Percentiles rank a stretch among this genome's conserved stretches.
Conservation (phyloP, 2,888 invertebrate genomes). For the Pseudeuparius sepicola region DNA sequence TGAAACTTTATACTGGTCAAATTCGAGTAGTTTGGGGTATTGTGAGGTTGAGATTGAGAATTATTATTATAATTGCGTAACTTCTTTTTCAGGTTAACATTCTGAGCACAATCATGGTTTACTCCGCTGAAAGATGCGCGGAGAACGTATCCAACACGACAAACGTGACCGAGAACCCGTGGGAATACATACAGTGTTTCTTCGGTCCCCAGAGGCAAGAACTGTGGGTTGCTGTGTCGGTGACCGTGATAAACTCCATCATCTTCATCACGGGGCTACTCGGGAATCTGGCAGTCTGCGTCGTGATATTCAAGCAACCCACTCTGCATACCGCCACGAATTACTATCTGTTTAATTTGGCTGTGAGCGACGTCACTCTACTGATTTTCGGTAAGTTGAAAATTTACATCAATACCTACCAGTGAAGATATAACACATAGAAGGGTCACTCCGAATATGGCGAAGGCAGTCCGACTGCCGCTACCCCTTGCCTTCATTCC, state of each 20-base stretch:
- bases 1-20: too few species aligned
- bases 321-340: slow-evolving; percentile 87
- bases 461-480: too few species aligned
- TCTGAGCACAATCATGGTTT: too few species aligned
- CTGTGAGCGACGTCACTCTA: slow-evolving; percentile 74
- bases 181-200: slow-evolving; percentile 28
- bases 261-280: slow-evolving; percentile 77
- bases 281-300: slow-evolving; percentile 76
- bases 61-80: too few species aligned
- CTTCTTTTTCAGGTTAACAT: too few species aligned
- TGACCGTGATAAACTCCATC: slow-evolving; percentile 60
- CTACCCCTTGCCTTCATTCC: too few species aligned
- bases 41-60: too few species aligned
- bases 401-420: too few species aligned
- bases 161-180: slow-evolving; percentile 20
- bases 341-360: slow-evolving; percentile 82
- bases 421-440: too few species aligned
- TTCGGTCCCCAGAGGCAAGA: slow-evolving; percentile 34
- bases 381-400: slow-evolving; percentile 72
- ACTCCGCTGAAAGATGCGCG: slow-evolving; percentile 16
- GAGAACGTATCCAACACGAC: slow-evolving; percentile 13
- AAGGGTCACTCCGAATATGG: too few species aligned
- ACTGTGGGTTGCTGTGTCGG: slow-evolving; percentile 38
- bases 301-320: slow-evolving; percentile 70
- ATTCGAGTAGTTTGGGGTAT: too few species aligned